Conservation (phyloP, 35 echinoderm and acorn worm species). For the Eucidaris tribuloides region DNA sequence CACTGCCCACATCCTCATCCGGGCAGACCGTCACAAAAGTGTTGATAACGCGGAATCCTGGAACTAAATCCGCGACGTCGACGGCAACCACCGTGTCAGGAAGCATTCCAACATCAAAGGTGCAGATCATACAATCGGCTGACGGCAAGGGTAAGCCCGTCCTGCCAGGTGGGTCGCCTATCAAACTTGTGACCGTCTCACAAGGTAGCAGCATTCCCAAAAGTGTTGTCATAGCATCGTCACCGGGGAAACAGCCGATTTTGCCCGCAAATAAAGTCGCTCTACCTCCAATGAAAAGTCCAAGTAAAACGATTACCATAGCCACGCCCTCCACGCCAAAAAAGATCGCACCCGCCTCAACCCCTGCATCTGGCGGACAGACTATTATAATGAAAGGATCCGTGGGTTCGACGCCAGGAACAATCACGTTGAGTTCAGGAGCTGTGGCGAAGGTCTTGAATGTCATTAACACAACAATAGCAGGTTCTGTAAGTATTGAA, state of each 20-base stretch:
- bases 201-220: constrained; percentile 60
- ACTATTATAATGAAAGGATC: constrained; percentile 37
- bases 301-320: constrained; percentile 39
- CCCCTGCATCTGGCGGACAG: constrained; percentile 5
- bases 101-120: constrained; percentile 12
- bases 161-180: constrained; percentile 73
- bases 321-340: constrained; percentile 45
- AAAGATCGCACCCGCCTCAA: constrained; percentile 72
- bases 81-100: constrained; percentile 32
- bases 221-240: constrained; percentile 58
- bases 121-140: constrained; percentile 34
- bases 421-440: constrained; percentile 24
- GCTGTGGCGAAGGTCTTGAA: constrained; percentile 39
- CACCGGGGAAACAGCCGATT: constrained; percentile 57
- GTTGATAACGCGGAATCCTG: constrained; percentile 78
- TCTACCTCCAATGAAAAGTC: constrained; percentile 57
- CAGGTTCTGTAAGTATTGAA: constrained; percentile 36
- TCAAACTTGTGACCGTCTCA: constrained; percentile 87
- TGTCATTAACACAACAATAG: constrained; percentile 33
- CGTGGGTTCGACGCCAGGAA: neutral
- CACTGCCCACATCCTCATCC: constrained; percentile 9
- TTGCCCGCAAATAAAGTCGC: constrained; percentile 45
- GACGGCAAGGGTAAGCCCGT: constrained; percentile 64
- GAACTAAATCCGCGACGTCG: constrained; percentile 35
- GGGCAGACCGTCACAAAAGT: constrained; percentile 83